Evolutionary conservation across 2,113 vertebrate genomes (phyloP), one percentile per base, ranked within the genome.

Genomic region (Bettongia penicillata): DNA sequence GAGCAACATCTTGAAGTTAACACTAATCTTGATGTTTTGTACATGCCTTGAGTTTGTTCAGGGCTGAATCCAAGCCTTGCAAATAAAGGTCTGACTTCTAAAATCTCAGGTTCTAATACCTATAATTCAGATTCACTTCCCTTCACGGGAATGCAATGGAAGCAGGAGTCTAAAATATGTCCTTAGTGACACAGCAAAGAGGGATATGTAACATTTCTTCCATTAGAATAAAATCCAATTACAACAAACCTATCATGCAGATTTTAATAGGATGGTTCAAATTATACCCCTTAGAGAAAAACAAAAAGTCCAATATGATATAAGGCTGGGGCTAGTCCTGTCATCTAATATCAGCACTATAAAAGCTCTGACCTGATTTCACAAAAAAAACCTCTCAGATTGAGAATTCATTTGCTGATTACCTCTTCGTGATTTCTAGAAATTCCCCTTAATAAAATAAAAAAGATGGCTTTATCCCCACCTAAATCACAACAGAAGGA

Each of bases 31-130:
- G 68, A 7, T 84, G 16, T 43, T 84, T 84, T 84, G 19, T 43
- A 43, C 89, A 57, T 92, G 16, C 90, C n/a, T 55, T 37, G 37
- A 93, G 4, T 77, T 8, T 90, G 19, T 51, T 47, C 77, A 22
- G 52, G 47, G n/a, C 11, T 48, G 8, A 91, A 93, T 55, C 25
- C 9, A 95, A 89, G 52, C 61, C 93, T 37, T 43, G 23, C n/a
- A 43, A 84, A 92, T 47, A 96, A 95, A 93, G 53, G 16, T 2
- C 9, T 50, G 91, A 51, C 61, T 68, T 43, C 11, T 7, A 84
- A 43, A 84, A 43, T 43, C 12, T 96, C 96, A 96, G 47, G 89
- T 89, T 96, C 10, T 92, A 49, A 93, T 90, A 89, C 53, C 37
- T 94, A 61, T 43, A 90, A 84, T 31, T 94, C 89, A 84, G 37